phyloP scores from a whole-genome alignment of 2,113 vertebrate genomes.

The Stictonetta naevosa region DNA sequence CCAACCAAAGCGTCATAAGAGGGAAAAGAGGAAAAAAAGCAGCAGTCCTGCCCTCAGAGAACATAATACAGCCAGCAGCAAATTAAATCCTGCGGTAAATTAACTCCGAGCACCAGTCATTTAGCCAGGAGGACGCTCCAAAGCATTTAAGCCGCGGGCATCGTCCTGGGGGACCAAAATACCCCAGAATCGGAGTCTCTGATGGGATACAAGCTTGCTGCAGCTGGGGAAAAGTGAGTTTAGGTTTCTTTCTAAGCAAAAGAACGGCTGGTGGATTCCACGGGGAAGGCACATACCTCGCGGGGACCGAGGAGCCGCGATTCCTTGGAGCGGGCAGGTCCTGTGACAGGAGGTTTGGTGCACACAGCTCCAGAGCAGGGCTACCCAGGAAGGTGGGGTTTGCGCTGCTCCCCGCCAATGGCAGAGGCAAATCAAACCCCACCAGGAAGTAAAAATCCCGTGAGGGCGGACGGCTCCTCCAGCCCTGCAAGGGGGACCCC shows the following conservation, averaged over 20 bases:
- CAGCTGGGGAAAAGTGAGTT: neutral
- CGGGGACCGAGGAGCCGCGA: neutral
- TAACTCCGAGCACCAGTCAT: neutral
- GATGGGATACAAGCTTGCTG: neutral
- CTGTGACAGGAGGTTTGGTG: neutral
- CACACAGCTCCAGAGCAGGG: neutral
- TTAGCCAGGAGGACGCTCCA: neutral
- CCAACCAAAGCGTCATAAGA: neutral
- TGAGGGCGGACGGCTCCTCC: neutral
- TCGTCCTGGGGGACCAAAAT: neutral
- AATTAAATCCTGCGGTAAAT: neutral
- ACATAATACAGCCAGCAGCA: neutral
- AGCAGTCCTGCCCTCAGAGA: neutral
- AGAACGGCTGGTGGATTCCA: neutral
- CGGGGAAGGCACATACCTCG: slow-evolving; percentile 47
- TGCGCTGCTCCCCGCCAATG: slow-evolving; percentile 39
- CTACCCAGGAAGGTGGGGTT: slow-evolving; percentile 45
- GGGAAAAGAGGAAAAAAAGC: neutral
- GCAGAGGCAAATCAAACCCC: slow-evolving; percentile 43
- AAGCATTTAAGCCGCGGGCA: neutral
- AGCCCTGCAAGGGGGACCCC: slow-evolving; percentile 7
- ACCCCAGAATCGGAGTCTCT: neutral
- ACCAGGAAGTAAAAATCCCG: slow-evolving; percentile 43
- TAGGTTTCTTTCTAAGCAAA: neutral
- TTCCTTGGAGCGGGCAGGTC: neutral